These are phyloP conservation scores for Scartelaos histophorus DNA, from an alignment of 2,113 vertebrate genomes.

Conservation along the genomic window DNA sequence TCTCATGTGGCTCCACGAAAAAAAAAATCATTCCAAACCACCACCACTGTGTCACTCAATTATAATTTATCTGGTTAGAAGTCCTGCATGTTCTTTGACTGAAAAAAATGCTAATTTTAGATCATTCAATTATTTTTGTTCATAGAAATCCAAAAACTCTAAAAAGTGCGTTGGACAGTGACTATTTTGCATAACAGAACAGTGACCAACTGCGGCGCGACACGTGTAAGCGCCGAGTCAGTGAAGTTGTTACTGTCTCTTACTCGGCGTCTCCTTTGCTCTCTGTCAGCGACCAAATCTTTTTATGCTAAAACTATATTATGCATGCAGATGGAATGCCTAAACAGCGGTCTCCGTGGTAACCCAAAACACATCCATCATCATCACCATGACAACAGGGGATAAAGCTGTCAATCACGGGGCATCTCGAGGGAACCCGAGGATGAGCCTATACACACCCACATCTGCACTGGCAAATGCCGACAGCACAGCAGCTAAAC, in stretches of 20 bases:
- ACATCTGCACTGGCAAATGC: conserved; percentile 49
- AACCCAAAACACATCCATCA: conserved; percentile 73
- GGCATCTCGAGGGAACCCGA: conserved; percentile 46
- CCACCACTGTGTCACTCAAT: no score
- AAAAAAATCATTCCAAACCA: no score
- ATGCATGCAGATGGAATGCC: conserved; percentile 65
- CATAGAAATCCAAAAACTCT: neutral
- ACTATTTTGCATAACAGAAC: neutral
- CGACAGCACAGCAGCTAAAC: neutral
- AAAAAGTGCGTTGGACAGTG: neutral
- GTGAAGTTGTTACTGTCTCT: conserved; percentile 25
- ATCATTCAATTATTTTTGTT: neutral
- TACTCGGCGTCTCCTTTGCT: conserved; percentile 20
- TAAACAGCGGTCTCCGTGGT: conserved; percentile 66
- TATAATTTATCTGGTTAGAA: no score
- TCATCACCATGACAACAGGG: conserved; percentile 72
- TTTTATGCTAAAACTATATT: conserved; percentile 64
- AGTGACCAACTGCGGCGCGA: conserved; percentile 1
- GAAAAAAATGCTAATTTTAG: neutral
- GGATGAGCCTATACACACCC: conserved; percentile 37
- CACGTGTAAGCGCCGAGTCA: conserved; percentile 13
- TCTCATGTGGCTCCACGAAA: no score
- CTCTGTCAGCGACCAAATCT: conserved; percentile 52
- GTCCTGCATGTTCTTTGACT: no score
- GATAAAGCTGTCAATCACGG: conserved; percentile 67